Conservation (phyloP, 2,888 invertebrate genomes). For the Noctua fimbriata region DNA sequence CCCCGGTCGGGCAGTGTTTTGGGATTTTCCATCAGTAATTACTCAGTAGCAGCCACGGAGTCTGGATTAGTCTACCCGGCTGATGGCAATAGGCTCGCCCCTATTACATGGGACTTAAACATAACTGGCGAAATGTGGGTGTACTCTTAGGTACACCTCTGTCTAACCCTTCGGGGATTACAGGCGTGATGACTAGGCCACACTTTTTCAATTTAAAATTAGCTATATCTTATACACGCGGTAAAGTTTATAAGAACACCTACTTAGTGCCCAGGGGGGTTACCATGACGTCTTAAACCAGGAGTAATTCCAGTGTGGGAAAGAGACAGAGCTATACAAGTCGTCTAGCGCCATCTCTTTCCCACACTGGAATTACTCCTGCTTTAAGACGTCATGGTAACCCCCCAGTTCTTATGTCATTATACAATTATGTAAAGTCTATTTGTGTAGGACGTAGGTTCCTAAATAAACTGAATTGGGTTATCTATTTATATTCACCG, state of each 20-base stretch:
- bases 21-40: not conserved
- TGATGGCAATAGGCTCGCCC: not conserved
- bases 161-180: not conserved
- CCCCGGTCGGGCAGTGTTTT: not conserved
- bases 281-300: no score
- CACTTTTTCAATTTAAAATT: not conserved
- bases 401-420: not conserved
- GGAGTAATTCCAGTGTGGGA: no score
- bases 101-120: not conserved
- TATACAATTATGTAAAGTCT: not conserved
- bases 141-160: not conserved
- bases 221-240: not conserved
- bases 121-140: not conserved
- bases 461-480: conserved; percentile 10
- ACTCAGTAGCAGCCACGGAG: not conserved
- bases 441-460: not conserved
- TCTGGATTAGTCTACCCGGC: not conserved
- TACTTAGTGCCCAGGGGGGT: no score
- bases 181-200: not conserved
- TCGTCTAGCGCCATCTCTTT: no score
- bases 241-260: no score
- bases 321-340: no score
- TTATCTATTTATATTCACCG: conserved; percentile 10
- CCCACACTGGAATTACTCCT: no score
- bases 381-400: no score